These are phyloP conservation scores for Rhodinocichla rosea DNA, from an alignment of 2,113 vertebrate species.

Conservation along the genomic window DNA sequence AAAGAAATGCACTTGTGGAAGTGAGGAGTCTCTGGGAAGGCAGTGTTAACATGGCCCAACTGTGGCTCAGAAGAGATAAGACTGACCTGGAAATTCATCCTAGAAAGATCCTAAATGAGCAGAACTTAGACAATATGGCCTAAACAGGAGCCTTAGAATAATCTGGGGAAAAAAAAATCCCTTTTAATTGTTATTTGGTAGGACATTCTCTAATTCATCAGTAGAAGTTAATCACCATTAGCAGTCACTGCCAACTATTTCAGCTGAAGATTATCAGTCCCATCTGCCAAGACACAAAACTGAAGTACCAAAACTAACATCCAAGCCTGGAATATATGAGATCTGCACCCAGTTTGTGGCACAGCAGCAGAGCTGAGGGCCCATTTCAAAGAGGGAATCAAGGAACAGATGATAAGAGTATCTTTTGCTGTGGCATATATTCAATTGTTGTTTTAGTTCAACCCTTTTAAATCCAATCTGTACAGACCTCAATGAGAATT, in stretches of 20 bases:
- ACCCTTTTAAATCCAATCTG: not conserved
- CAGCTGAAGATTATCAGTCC: not conserved
- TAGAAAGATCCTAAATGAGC: not conserved
- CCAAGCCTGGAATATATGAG: not conserved
- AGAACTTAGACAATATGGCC: not conserved
- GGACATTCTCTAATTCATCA: not conserved
- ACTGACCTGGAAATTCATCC: not conserved
- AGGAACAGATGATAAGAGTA: not conserved
- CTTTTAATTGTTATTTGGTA: not conserved
- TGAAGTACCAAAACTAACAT: not conserved
- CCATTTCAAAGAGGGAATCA: not conserved
- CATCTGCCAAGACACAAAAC: not conserved
- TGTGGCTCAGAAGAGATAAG: not conserved
- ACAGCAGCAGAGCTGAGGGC: not conserved
- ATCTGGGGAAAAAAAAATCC: not conserved
- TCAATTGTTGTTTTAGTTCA: not conserved
- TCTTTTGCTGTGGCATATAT: not conserved
- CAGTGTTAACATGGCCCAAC: not conserved
- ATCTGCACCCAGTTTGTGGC: not conserved
- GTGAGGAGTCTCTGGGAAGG: not conserved
- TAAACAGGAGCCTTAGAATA: not conserved
- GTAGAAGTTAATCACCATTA: not conserved
- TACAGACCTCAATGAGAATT: not conserved
- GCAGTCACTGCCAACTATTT: not conserved
- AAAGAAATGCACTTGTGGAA: not conserved